Conservation (phyloP, 2,888 invertebrate genomes). For the Sialis lutaria region DNA sequence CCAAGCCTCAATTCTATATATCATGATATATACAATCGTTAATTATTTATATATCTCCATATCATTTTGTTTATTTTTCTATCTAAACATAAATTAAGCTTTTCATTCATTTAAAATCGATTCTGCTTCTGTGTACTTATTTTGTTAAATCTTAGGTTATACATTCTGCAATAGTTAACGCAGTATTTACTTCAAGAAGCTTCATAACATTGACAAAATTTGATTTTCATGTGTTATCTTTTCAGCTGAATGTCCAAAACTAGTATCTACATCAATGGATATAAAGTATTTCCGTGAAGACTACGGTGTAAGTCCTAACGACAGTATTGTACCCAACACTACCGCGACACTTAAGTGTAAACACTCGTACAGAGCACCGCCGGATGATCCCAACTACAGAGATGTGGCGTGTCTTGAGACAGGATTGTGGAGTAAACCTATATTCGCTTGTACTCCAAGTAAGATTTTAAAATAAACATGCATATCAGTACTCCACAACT, state of each 20-base stretch:
- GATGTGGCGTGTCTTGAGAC: background rate
- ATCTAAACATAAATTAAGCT: too few species aligned
- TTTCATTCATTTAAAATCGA: too few species aligned
- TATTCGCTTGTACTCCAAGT: background rate
- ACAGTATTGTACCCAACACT: background rate
- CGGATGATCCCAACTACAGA: background rate
- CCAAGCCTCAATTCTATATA: too few species aligned
- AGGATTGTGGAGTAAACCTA: background rate
- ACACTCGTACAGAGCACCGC: background rate
- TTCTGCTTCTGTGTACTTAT: too few species aligned
- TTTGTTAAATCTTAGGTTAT: too few species aligned
- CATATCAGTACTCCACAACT: too few species aligned
- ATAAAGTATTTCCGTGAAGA: background rate
- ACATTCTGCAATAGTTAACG: too few species aligned
- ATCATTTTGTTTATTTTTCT: too few species aligned
- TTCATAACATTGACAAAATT: too few species aligned
- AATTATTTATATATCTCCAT: too few species aligned
- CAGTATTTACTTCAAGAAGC: too few species aligned
- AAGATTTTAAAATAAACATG: background rate
- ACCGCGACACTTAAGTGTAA: background rate
- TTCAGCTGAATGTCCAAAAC: conserved; percentile 1
- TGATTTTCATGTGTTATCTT: background rate
- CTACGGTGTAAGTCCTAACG: background rate
- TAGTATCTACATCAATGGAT: background rate
- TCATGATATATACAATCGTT: too few species aligned